A percentile compares a stretch with the other conserved stretches of the same genome.
phyloP scores from a whole-genome alignment of 1,140 invertebrate species.

The Drosophila yakuba region DNA sequence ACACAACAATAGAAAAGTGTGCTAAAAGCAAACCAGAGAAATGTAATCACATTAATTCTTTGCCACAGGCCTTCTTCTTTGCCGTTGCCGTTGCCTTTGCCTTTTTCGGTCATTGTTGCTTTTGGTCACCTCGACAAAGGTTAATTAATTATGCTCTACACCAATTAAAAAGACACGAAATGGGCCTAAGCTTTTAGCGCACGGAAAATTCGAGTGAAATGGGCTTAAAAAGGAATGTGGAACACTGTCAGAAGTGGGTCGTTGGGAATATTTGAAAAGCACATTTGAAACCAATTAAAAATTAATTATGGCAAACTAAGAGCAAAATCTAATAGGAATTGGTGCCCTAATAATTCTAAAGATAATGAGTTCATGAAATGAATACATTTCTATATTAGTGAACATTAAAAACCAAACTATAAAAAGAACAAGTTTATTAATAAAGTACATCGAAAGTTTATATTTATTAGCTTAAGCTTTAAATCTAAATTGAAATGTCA shows the following conservation, averaged over 20 bases:
- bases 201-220: slow-evolving; percentile 19
- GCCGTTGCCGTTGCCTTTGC: slow-evolving; percentile 18
- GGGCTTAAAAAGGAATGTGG: slow-evolving; percentile 9
- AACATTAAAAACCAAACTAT: not conserved
- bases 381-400: no score
- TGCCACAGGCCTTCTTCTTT: slow-evolving; percentile 22
- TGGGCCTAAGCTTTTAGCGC: slow-evolving; percentile 46
- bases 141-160: slow-evolving; percentile 71
- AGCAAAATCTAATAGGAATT: not conserved
- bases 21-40: slow-evolving; percentile 41
- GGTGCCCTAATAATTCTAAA: not conserved
- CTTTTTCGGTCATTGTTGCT: slow-evolving; percentile 25
- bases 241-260: slow-evolving; percentile 1
- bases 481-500: not conserved
- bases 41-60: slow-evolving; percentile 68
- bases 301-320: slow-evolving; percentile 12
- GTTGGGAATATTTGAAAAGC: slow-evolving; percentile 4
- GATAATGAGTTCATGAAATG: not conserved
- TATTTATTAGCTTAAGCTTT: not conserved
- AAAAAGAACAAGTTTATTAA: not conserved
- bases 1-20: slow-evolving; percentile 22
- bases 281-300: not conserved
- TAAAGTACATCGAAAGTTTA: not conserved
- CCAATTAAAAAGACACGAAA: slow-evolving; percentile 56
- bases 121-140: slow-evolving; percentile 59